These are phyloP conservation scores for Aurelia coerulea DNA, from an alignment of 30 jellyfish, hydroid and myxozoan genomes.

Conservation along the genomic window DNA sequence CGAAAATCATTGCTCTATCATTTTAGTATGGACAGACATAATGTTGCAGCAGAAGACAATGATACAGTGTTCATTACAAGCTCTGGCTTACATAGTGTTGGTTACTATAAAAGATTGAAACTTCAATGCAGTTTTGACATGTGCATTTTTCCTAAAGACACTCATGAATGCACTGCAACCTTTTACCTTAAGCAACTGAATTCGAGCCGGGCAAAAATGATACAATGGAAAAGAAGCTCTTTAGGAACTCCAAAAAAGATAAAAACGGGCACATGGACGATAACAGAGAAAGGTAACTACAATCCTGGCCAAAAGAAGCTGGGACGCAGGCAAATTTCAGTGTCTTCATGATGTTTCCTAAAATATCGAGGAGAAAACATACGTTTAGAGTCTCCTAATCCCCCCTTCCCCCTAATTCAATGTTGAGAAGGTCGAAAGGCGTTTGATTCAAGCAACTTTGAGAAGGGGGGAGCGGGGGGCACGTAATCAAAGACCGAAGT, in stretches of 20 bases:
- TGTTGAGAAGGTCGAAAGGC: no score
- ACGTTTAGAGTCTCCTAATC: no score
- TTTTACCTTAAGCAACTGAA: constrained; percentile 11
- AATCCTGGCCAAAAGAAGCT: no score
- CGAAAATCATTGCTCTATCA: not conserved
- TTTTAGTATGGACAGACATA: constrained; percentile 5
- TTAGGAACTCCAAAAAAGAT: no score
- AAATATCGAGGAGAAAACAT: no score
- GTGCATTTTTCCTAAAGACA: constrained; percentile 45
- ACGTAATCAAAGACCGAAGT: no score
- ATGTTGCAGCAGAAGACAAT: constrained; percentile 14
- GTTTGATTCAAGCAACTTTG: no score
- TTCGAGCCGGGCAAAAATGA: not conserved
- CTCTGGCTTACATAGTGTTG: constrained; percentile 24
- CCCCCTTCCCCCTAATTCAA: no score
- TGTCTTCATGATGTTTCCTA: no score
- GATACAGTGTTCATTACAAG: constrained; percentile 34
- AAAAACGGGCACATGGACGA: constrained; percentile 39
- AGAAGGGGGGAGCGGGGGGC: no score
- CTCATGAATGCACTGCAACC: constrained; percentile 12
- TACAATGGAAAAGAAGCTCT: not conserved
- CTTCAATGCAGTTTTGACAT: constrained; percentile 9
- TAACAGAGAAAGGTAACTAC: not conserved
- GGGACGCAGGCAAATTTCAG: no score
- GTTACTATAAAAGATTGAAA: not conserved